Base-by-base conservation (phyloP, 2,888 invertebrate genomes). In the Meghimatium bilineatum region DNA sequence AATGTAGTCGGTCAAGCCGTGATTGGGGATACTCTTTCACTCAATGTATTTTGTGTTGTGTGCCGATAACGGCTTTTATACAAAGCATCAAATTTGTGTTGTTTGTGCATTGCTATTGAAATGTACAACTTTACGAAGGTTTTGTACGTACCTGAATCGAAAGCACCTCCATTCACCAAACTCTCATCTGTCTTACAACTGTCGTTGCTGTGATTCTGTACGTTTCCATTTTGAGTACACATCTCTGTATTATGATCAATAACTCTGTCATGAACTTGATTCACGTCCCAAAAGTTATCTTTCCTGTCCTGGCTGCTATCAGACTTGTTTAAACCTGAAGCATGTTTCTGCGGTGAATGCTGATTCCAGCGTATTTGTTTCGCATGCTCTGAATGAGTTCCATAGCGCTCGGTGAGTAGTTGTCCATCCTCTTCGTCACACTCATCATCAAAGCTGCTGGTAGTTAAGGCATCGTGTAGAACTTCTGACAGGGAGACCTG, bases 401-500 rank as follows among this genome's bases (percentile, higher is more conserved):
- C 74, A n/a, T 69, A 80, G 60, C 34, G 71, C 36, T 85, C 86
- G 20, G 83, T 80, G n/a, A 85, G 77, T 23, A 85, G 69, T 52
- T 83, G 36, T 29, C 85, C 87, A 23, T 87, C 86, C 38, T 87
- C 85, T 71, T 87, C 85, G 38, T 84, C 60, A 75, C 85, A 75
- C 34, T 87, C 86, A 67, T 88, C 84, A n/a, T 74, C 84, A 81
- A 85, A 83, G 71, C 85, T 86, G 77, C 85, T 86, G 29, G 71
- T 80, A 63, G 76, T 83, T n/a, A 79, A 77, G 67, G 85, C 79
- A 67, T 86, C 86, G 72, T 87, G 80, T 10, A 87, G 82, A 32
- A 87, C 84, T 69, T 87, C 87, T 8, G 87, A 87, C 74, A 87
- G 72, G 1, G 87, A 87, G 1, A 86, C 72, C 87, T 86, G 84